Conservation (phyloP, 1,140 invertebrate species). For the Zaprionus ghesquierei region DNA sequence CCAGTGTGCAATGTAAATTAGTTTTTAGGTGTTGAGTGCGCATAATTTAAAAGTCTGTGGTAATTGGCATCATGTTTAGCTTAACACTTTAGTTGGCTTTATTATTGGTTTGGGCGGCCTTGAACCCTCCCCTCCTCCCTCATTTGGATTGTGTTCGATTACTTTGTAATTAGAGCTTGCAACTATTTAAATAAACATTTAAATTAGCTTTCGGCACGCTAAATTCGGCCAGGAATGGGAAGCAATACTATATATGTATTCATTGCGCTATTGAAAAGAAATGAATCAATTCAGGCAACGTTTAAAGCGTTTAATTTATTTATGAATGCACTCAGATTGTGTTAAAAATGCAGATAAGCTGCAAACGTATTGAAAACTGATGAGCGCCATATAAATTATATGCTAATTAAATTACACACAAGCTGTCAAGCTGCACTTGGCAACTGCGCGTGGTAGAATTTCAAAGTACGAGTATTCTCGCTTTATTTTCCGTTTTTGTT, state of each 20-base stretch:
- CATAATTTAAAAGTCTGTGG: constrained; percentile 1
- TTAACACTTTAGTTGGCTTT: constrained; percentile 1
- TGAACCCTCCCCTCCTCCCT: not conserved
- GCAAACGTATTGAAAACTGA: not conserved
- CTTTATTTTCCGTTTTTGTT: not conserved
- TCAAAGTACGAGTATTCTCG: not conserved
- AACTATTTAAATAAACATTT: not conserved
- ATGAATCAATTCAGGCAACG: not conserved
- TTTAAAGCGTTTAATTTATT: not conserved
- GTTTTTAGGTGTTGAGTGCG: not conserved
- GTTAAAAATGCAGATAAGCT: not conserved
- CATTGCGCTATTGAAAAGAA: not conserved
- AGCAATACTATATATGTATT: not conserved
- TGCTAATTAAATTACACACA: constrained; percentile 1
- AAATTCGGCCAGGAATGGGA: not conserved
- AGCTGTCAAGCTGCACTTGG: not conserved
- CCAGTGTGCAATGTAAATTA: not conserved
- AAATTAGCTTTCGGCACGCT: not conserved
- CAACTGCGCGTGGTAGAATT: not conserved
- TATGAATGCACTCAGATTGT: not conserved
- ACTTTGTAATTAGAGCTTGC: constrained; percentile 5
- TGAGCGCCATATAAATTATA: constrained; percentile 1
- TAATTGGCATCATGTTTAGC: constrained; percentile 10
- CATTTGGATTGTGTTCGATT: not conserved
- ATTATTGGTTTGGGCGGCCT: not conserved